These are phyloP conservation scores for Ctenodactylus gundi DNA, from an alignment of 2,113 vertebrate species.

Conservation along the genomic window DNA sequence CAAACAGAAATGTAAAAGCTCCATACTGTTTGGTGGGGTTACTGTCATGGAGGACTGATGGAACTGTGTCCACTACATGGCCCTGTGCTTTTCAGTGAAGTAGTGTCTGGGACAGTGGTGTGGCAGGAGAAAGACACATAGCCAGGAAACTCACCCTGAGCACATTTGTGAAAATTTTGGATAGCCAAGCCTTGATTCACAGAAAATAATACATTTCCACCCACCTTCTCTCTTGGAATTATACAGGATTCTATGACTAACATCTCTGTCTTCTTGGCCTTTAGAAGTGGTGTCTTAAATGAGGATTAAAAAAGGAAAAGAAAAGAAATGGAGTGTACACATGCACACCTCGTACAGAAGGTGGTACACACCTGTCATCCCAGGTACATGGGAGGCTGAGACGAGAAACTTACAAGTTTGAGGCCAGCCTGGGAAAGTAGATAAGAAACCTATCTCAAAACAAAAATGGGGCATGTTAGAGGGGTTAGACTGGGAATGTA, in stretches of 20 bases:
- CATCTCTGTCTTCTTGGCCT: not conserved
- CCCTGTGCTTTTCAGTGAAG: conserved; percentile 32
- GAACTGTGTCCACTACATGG: conserved; percentile 16
- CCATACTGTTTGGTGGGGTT: conserved; percentile 19
- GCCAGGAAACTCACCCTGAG: not conserved
- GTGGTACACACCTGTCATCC: not conserved
- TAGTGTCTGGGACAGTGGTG: conserved; percentile 26
- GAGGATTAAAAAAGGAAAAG: no score
- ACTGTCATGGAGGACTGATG: conserved; percentile 40
- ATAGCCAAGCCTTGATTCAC: not conserved
- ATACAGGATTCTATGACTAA: not conserved
- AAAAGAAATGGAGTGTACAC: not conserved
- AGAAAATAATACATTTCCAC: not conserved
- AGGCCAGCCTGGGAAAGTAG: not conserved
- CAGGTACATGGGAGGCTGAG: not conserved
- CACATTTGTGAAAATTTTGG: not conserved
- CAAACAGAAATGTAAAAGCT: conserved; percentile 49
- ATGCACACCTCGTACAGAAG: not conserved
- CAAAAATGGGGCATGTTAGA: not conserved
- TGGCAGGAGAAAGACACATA: conserved; percentile 22
- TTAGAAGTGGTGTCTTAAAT: no score
- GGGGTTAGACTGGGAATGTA: not conserved
- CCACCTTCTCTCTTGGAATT: not conserved
- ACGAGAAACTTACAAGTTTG: not conserved
- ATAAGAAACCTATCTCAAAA: not conserved